These are phyloP conservation scores for Steinernema scapterisci DNA, from an alignment of 2,888 invertebrate genomes.

Conservation along the genomic window DNA sequence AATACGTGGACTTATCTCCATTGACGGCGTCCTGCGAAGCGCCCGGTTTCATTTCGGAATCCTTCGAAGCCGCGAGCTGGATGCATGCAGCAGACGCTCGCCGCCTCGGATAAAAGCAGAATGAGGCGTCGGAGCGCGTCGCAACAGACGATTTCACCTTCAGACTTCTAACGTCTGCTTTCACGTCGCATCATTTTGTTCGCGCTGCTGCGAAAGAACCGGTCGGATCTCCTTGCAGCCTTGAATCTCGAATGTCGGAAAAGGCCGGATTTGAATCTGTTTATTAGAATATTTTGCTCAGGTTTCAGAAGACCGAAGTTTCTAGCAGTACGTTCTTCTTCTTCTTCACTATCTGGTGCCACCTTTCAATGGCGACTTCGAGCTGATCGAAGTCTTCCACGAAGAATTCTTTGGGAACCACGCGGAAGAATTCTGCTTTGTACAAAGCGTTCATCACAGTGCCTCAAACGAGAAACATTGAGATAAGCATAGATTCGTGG, in stretches of 20 bases:
- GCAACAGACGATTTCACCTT: too few species aligned
- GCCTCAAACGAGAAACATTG: neutral
- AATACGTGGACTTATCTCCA: neutral
- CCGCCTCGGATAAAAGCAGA: neutral
- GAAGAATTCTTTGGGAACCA: slow-evolving; percentile 7
- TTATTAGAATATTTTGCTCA: neutral
- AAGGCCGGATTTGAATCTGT: too few species aligned
- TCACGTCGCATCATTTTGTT: too few species aligned
- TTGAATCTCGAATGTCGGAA: too few species aligned
- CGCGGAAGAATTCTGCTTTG: slow-evolving; percentile 5
- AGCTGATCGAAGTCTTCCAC: slow-evolving; percentile 8
- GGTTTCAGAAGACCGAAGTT: neutral
- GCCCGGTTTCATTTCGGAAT: slow-evolving; percentile 12
- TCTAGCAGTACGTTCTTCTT: neutral
- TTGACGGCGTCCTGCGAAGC: neutral
- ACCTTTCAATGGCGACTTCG: neutral
- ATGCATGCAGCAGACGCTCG: neutral
- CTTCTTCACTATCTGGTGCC: neutral
- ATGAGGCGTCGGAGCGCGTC: neutral
- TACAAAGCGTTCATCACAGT: slow-evolving; percentile 8
- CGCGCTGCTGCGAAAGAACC: too few species aligned
- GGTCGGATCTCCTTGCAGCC: too few species aligned
- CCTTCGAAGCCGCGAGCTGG: neutral
- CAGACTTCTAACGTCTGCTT: too few species aligned
- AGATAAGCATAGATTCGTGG: neutral